Evolutionary conservation across 1,140 invertebrate species (phyloP), one percentile per base, ranked within the genome.

Genomic region (Stenopsyche tienmushanensis): DNA sequence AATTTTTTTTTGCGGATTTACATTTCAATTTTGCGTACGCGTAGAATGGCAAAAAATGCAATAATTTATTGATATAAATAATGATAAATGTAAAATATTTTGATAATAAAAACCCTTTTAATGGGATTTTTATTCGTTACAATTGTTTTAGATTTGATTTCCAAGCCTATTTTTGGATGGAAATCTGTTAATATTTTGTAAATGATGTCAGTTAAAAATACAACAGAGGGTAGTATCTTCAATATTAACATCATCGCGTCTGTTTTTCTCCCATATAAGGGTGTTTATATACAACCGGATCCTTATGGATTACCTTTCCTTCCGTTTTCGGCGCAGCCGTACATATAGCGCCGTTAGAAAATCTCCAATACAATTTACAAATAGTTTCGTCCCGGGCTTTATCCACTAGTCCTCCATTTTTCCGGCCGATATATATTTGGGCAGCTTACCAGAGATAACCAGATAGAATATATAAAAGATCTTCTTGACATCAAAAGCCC

Each of bases 361-460:
- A 57, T 42, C 10, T 57, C 54, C 34, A 24, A 57, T 57, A 42
- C 54, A 41, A 57, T 57, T 57, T 57, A 57, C 34, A 57, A 57
- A 57, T 29, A 57, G 34, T 55, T 55, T 23, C 52, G 26, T 26
- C 26, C 26, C 39, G 3, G 15, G 52, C 26, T 39, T 21, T 57
- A 42, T 57, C 39, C 2, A 21, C 5, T 25, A 21, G 13, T 57
- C 39, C 34, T 34, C 9, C 34, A 57, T 42, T 42, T 57, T 53
- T 53, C 23, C 47, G 23, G 7, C 20, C 47, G 17, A 23, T 23
- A 53, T 53, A 23, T 34, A 13, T 34, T 34, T 13, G 29, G 29
- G 29, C 13, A 13, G 29, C 29, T 34, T 34, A 34, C 29, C 29
- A 21, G 29, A 15, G 54, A 57, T 57, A 57, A 57, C 26, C 34